Evolutionary conservation across 2,888 invertebrate species (phyloP).

Genomic region (Pandemis heparana): DNA sequence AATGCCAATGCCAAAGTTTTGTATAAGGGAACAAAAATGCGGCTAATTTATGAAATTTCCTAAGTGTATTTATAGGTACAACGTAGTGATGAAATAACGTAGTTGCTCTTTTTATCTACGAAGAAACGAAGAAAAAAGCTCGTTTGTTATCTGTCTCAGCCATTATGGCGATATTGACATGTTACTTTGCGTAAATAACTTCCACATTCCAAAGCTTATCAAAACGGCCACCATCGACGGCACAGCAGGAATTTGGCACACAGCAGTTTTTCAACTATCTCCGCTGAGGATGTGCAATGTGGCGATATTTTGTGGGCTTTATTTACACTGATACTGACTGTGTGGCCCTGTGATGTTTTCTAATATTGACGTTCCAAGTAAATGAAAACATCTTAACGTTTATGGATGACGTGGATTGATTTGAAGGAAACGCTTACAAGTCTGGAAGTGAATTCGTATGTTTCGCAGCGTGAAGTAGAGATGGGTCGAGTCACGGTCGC

Average conservation of each 20-base stretch:
- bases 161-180: constrained; percentile 43
- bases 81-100: no score
- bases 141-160: constrained; percentile 8
- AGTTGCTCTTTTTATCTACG: no score
- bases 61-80: no score
- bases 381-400: constrained; percentile 57
- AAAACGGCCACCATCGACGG: constrained; percentile 50
- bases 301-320: constrained; percentile 53
- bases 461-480: constrained; percentile 79
- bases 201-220: constrained; percentile 47
- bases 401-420: constrained; percentile 73
- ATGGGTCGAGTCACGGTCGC: constrained; percentile 72
- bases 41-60: no score
- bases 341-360: constrained; percentile 62
- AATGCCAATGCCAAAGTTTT: constrained; percentile 10
- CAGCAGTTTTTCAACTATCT: constrained; percentile 49
- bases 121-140: neutral
- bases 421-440: constrained; percentile 66
- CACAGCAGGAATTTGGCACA: constrained; percentile 54
- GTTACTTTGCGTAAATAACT: constrained; percentile 44
- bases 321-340: constrained; percentile 55
- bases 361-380: constrained; percentile 60
- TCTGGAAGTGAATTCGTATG: constrained; percentile 80
- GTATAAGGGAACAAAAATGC: neutral
- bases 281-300: constrained; percentile 45